Base-by-base conservation (phyloP, 2,113 vertebrate genomes). In the Actenoides lindsayi region DNA sequence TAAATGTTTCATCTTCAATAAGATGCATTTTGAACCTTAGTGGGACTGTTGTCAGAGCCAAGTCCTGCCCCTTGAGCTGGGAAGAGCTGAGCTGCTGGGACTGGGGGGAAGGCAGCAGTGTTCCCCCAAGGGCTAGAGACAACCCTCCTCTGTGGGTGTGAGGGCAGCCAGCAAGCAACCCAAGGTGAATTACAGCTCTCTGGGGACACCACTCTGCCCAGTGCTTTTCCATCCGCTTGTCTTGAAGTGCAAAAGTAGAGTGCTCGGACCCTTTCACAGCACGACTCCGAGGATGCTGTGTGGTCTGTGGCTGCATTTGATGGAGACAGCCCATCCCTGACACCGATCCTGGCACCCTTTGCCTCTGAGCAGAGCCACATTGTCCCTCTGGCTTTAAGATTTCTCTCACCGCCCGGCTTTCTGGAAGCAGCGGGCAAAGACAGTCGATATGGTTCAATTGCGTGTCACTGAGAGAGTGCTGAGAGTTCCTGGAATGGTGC, bases 151-250 rank as follows among this genome's bases (percentile, higher is more conserved):
- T 6, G 1, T 1, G 17, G 6, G 42, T 6, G 62, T 13, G n/a
- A 10, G 23, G 14, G 44, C 25, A 11, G n/a, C 51, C 37, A 4
- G 65, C 21, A 8, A 8, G 44, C 5, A 7, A 0, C 12, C 28
- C 13, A 1, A 17, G 23, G 9, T 4, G n/a, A 6, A 1, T 8
- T 11, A 3, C 39, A 7, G n/a, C 28, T 30, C 2, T 1, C 44
- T 10, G 79, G 28, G 20, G 24, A 6, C 5, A 8, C 21, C 2
- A 6, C 13, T 37, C 25, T 35, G 31, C 16, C 5, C 0, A 0
- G 30, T 15, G 1, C 6, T 46, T 65, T 69, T 37, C 63, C 27
- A 13, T 27, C 60, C 28, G 5, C 27, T 2, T 2, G 6, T 33
- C 65, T 20, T 28, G 5, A 31, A 51, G 6, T 9, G 13, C 27